A percentile compares a stretch with the other conserved stretches of the same genome.
Evolutionary conservation across 2,797 vertebrate genomes (phyloP).

Genomic region (Anguilla anguilla): DNA sequence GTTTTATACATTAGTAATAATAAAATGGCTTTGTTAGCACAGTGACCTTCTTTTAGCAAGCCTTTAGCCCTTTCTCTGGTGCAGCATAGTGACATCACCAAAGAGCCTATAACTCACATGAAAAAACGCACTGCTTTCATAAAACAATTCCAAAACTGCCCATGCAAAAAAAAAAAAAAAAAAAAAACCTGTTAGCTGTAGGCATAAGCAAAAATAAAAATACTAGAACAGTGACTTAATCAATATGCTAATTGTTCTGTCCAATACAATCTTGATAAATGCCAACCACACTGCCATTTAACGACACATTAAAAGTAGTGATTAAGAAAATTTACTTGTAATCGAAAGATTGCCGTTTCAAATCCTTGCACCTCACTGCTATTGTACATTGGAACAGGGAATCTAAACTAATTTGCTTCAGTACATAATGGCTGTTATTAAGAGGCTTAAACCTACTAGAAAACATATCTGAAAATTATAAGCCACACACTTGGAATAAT

Average conservation of each 20-base stretch:
- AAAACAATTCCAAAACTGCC: neutral
- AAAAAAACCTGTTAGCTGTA: neutral
- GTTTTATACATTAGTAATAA: neutral
- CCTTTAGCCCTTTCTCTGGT: neutral
- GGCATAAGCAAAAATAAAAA: neutral
- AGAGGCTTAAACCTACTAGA: neutral
- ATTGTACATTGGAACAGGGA: neutral
- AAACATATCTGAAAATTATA: neutral
- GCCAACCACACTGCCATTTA: neutral
- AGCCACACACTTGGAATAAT: neutral
- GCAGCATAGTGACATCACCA: neutral
- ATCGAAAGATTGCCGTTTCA: neutral
- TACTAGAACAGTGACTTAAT: neutral
- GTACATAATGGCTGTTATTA: neutral
- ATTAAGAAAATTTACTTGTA: neutral
- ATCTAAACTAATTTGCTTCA: neutral
- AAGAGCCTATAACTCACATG: neutral
- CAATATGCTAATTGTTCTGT: neutral
- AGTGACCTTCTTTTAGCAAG: neutral
- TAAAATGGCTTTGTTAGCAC: neutral
- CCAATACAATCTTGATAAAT: neutral
- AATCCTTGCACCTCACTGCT: neutral
- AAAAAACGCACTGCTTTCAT: neutral
- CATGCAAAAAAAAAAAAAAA: neutral
- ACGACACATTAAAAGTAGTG: neutral